These are phyloP conservation scores for Tricholauxania praeusta DNA, from an alignment of 2,888 invertebrate species.

Conservation along the genomic window DNA sequence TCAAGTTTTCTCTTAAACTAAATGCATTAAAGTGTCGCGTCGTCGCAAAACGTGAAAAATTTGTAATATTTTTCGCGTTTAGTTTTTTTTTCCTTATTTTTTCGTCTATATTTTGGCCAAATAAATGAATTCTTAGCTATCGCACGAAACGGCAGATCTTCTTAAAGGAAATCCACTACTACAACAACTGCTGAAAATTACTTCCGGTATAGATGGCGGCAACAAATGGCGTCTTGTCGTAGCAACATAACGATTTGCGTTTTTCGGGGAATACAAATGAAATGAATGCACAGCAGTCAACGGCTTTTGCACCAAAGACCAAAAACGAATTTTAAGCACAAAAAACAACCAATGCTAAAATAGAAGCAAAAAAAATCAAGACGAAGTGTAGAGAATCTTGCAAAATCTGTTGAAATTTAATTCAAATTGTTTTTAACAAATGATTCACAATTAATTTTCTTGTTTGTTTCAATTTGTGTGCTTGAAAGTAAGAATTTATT, in stretches of 20 bases:
- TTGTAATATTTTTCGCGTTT: constrained; percentile 21
- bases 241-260: constrained; percentile 44
- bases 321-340: constrained; percentile 6
- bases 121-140: background rate
- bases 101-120: background rate
- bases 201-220: constrained; percentile 46
- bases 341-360: background rate
- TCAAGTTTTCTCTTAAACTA: background rate
- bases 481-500: too few species aligned
- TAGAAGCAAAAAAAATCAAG: background rate
- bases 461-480: constrained; percentile 37
- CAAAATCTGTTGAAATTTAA: constrained; percentile 12
- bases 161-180: constrained; percentile 5
- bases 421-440: constrained; percentile 45
- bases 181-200: constrained; percentile 49
- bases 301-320: background rate
- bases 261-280: constrained; percentile 26
- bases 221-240: constrained; percentile 32
- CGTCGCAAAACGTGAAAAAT: constrained; percentile 4
- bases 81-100: background rate
- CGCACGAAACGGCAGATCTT: constrained; percentile 23
- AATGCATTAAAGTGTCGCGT: constrained; percentile 33
- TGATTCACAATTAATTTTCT: constrained; percentile 51
- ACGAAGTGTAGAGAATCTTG: background rate
- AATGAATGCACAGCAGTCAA: constrained; percentile 7